phyloP scores from a whole-genome alignment of 1,140 invertebrate species.

The Lepidotrigona ventralis region DNA sequence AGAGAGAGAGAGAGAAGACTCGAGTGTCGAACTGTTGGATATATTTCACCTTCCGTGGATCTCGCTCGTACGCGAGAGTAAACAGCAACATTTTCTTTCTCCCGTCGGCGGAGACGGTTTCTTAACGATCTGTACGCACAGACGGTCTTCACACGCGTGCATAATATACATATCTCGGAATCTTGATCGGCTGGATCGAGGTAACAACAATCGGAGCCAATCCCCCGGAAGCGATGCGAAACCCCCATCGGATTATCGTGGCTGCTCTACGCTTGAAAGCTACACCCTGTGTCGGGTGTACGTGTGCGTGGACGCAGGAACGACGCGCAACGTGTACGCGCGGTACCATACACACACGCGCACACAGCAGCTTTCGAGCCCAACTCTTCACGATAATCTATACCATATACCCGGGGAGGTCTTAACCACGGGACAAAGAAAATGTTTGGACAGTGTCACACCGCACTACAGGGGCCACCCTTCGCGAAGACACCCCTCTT shows the following conservation, averaged over 20 bases:
- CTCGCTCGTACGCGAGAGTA: not conserved
- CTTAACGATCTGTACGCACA: not conserved
- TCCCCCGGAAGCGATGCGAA: conserved; percentile 73
- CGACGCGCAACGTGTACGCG: not conserved
- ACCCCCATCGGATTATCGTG: conserved; percentile 76
- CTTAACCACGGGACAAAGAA: conserved; percentile 79
- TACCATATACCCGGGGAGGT: conserved; percentile 65
- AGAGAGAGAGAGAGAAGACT: too few species aligned
- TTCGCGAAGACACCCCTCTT: conserved; percentile 54
- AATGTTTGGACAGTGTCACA: conserved; percentile 80
- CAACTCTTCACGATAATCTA: conserved; percentile 73
- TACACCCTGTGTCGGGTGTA: conserved; percentile 55
- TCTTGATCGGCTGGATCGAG: conserved; percentile 67
- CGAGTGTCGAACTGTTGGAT: not conserved
- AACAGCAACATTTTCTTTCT: not conserved
- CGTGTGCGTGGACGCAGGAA: not conserved
- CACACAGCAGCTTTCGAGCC: conserved; percentile 38
- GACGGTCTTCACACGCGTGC: not conserved
- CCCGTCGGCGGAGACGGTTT: not conserved
- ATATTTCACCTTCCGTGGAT: not conserved
- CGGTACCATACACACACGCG: not conserved
- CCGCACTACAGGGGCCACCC: conserved; percentile 68
- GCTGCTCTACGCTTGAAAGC: conserved; percentile 69
- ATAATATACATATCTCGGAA: conserved; percentile 57
- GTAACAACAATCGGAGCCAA: conserved; percentile 66